phyloP scores from a whole-genome alignment of 2,113 vertebrate species.

The Ardeotis arabs region DNA sequence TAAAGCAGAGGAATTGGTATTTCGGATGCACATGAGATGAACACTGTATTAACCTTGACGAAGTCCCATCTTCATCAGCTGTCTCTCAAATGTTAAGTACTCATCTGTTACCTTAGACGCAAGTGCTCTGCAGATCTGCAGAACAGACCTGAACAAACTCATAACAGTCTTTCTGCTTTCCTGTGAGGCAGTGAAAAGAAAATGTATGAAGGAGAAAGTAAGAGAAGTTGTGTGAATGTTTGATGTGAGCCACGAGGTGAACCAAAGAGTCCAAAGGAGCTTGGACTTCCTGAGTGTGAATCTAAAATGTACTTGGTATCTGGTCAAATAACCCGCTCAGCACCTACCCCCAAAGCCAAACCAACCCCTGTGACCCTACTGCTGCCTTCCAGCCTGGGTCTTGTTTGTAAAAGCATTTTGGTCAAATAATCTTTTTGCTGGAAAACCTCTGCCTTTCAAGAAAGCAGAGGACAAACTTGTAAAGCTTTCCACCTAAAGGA shows the following conservation, averaged over 20 bases:
- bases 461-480: neutral
- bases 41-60: neutral
- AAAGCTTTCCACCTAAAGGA: neutral
- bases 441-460: neutral
- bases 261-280: neutral
- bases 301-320: neutral
- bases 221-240: neutral
- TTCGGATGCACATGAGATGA: neutral
- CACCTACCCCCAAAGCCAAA: neutral
- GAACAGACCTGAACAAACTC: neutral
- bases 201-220: neutral
- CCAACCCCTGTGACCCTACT: neutral
- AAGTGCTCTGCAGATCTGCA: neutral
- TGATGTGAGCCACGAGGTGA: neutral
- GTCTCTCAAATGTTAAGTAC: neutral
- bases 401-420: neutral
- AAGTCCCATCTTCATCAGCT: neutral
- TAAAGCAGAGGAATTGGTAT: neutral
- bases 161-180: neutral
- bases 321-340: rapidly evolving
- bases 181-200: neutral
- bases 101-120: neutral
- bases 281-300: neutral
- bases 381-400: neutral
- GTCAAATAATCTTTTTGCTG: neutral